Conservation (phyloP, 2,797 vertebrate genomes). For the Coendou prehensilis region DNA sequence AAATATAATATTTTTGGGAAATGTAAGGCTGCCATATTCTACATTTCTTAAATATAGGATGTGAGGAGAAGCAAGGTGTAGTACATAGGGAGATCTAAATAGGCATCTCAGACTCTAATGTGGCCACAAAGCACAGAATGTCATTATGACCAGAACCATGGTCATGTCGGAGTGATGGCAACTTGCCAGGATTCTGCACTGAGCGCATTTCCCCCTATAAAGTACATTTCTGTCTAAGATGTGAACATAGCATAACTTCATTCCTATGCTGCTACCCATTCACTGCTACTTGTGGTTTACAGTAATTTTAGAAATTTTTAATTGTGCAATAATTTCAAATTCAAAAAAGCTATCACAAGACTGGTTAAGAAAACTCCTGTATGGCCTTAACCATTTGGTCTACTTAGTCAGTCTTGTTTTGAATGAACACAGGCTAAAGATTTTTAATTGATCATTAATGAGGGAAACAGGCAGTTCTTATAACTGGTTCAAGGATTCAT, state of each 20-base stretch:
- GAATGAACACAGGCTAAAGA: conserved; percentile 17
- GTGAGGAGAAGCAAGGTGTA: conserved; percentile 2
- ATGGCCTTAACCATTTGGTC: background rate
- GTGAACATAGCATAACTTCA: background rate
- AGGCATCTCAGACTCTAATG: background rate
- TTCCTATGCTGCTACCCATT: background rate
- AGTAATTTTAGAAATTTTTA: conserved; percentile 20
- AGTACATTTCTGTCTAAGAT: background rate
- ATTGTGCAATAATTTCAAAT: conserved; percentile 49
- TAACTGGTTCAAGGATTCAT: background rate
- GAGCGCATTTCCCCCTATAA: background rate
- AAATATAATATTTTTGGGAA: conserved; percentile 36
- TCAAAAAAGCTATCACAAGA: background rate
- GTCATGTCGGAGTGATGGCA: too few species aligned
- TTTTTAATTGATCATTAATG: conserved; percentile 28
- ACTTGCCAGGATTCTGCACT: background rate
- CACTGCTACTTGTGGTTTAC: background rate
- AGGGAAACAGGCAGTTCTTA: background rate
- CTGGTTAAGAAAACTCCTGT: background rate
- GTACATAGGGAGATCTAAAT: background rate
- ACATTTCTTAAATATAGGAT: conserved; percentile 19
- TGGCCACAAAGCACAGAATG: background rate
- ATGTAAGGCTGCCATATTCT: background rate
- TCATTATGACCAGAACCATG: background rate
- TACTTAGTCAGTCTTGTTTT: conserved; percentile 19